Evolutionary conservation across 2,797 vertebrate genomes (phyloP).

Genomic region (Saguinus oedipus): DNA sequence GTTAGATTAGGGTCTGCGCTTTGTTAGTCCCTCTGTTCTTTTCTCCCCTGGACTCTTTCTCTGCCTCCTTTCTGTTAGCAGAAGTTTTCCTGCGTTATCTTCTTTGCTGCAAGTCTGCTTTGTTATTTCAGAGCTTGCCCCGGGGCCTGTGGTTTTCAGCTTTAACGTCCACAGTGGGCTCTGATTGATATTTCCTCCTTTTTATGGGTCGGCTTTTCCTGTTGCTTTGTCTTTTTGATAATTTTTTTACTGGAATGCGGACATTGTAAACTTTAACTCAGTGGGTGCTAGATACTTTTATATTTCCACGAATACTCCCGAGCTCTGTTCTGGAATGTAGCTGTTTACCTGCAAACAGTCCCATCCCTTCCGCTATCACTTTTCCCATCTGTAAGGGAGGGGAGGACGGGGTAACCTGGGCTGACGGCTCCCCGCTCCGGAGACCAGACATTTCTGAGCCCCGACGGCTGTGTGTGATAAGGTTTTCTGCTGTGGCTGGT

Average conservation of each 20-base stretch:
- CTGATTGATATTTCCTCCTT: not conserved
- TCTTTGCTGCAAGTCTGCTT: not conserved
- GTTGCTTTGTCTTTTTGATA: not conserved
- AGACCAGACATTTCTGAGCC: not conserved
- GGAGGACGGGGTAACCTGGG: not conserved
- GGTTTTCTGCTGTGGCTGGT: not conserved
- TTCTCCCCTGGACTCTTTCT: not conserved
- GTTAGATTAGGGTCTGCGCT: accelerated
- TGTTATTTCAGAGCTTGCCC: not conserved
- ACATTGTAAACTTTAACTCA: not conserved
- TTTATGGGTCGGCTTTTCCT: not conserved
- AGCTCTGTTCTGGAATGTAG: not conserved
- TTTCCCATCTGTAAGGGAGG: not conserved
- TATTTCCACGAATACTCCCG: not conserved
- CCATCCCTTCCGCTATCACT: not conserved
- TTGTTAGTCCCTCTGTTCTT: accelerated
- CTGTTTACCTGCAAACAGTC: not conserved
- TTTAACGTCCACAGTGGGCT: not conserved
- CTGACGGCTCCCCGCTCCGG: not conserved
- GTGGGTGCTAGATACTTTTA: not conserved
- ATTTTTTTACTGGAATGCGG: not conserved
- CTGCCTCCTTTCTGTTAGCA: not conserved
- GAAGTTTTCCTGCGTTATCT: accelerated
- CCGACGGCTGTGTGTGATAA: not conserved
- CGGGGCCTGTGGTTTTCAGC: no score